These are phyloP conservation scores for Rutpela maculata DNA, from an alignment of 2,888 invertebrate species.

Conservation along the genomic window DNA sequence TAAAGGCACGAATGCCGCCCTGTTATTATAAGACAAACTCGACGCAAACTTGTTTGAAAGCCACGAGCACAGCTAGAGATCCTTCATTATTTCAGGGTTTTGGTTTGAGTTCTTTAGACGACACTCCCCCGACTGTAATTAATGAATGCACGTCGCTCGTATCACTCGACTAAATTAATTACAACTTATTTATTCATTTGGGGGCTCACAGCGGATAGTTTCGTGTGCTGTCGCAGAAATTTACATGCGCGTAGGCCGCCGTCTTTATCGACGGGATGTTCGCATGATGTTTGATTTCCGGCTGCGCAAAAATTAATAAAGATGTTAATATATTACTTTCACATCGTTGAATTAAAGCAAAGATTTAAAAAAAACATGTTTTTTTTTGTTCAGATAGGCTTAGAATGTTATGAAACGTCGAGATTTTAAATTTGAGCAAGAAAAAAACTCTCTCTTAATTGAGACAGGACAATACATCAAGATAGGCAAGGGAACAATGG, in stretches of 20 bases:
- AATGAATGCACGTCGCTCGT: constrained; percentile 26
- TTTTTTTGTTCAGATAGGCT: too few species aligned
- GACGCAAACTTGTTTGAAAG: constrained; percentile 37
- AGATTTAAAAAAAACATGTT: too few species aligned
- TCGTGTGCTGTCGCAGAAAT: neutral
- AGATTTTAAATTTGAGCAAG: too few species aligned
- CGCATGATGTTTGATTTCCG: too few species aligned
- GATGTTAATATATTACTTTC: too few species aligned
- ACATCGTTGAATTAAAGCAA: too few species aligned
- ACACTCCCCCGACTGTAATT: constrained; percentile 27
- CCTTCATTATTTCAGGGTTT: constrained; percentile 33
- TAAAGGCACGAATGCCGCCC: constrained; percentile 18
- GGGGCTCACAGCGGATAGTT: constrained; percentile 4
- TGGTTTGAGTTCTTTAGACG: constrained; percentile 25
- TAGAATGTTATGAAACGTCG: too few species aligned
- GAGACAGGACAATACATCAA: too few species aligned
- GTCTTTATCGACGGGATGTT: too few species aligned
- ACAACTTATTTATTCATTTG: constrained; percentile 20
- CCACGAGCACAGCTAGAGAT: constrained; percentile 11
- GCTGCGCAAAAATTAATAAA: too few species aligned
- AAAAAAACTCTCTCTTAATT: too few species aligned
- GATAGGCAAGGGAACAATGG: too few species aligned
- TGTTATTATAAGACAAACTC: constrained; percentile 36
- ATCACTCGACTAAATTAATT: constrained; percentile 31
- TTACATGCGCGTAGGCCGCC: neutral